Evolutionary conservation across 2,797 vertebrate species (phyloP).

Genomic region (Coilia nasus): DNA sequence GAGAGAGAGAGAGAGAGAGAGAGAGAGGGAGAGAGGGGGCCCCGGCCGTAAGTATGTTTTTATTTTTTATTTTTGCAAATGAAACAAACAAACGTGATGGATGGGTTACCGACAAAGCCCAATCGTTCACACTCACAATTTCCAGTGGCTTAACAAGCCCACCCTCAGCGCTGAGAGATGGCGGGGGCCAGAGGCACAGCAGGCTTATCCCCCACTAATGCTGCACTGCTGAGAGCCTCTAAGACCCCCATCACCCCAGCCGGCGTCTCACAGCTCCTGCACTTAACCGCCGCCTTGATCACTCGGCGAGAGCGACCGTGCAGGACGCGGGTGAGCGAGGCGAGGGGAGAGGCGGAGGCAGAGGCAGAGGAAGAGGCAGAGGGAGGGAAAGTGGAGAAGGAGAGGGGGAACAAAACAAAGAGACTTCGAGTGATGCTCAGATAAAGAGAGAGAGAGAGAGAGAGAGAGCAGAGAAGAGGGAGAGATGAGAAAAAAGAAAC

Average conservation of each 20-base stretch:
- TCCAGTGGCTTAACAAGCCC: conserved; percentile 27
- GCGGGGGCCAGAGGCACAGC: conserved; percentile 3
- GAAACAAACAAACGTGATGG: conserved; percentile 27
- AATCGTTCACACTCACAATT: conserved; percentile 26
- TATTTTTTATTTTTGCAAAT: not conserved
- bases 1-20: not conserved
- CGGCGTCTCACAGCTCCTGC: conserved; percentile 26
- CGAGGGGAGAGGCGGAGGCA: not conserved
- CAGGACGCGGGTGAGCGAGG: not conserved
- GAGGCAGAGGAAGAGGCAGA: not conserved
- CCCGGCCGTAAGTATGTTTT: not conserved
- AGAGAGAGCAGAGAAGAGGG: too few relatives aligned
- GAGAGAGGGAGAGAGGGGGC: not conserved
- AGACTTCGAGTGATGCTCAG: not conserved
- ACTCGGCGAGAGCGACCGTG: not conserved
- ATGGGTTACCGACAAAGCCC: conserved; percentile 25
- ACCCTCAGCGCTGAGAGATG: conserved; percentile 21
- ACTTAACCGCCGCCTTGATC: conserved; percentile 40
- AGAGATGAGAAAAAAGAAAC: too few relatives aligned
- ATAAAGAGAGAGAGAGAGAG: too few relatives aligned
- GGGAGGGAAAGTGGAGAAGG: not conserved
- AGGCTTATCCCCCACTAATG: conserved; percentile 24
- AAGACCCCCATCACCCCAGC: conserved; percentile 18
- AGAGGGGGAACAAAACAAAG: conserved; percentile 20
- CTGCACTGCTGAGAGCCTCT: conserved; percentile 22